Conservation (phyloP, 2,888 invertebrate species). For the Sipunculus nudus region DNA sequence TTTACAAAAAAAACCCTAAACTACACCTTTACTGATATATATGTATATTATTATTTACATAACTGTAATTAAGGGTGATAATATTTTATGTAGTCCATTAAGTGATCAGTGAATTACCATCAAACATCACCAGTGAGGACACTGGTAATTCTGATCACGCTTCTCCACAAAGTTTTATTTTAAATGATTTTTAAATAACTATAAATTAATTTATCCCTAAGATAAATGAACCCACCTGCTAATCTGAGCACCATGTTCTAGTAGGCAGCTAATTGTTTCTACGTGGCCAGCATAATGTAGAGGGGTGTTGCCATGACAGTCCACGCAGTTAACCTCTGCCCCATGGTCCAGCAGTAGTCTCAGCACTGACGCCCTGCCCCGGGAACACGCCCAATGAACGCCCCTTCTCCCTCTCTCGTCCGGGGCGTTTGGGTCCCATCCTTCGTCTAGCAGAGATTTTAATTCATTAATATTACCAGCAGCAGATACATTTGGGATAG, state of each 20-base stretch:
- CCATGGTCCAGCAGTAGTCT: slow-evolving; percentile 34
- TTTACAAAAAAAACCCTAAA: too few species aligned
- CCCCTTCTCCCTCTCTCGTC: slow-evolving; percentile 12
- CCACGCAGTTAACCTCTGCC: slow-evolving; percentile 36
- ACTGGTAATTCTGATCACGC: too few species aligned
- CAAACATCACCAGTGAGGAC: too few species aligned
- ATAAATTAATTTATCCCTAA: too few species aligned
- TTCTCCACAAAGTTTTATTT: too few species aligned
- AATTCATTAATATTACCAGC: background rate
- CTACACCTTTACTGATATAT: too few species aligned
- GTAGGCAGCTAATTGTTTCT: slow-evolving; percentile 39
- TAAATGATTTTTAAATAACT: too few species aligned
- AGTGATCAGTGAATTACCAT: too few species aligned
- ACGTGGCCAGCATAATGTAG: slow-evolving; percentile 48
- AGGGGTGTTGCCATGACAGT: slow-evolving; percentile 45
- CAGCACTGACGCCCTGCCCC: slow-evolving; percentile 37
- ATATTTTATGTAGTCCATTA: too few species aligned
- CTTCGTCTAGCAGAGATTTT: background rate
- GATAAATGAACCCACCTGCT: slow-evolving; percentile 39
- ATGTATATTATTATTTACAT: too few species aligned
- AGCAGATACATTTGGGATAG: too few species aligned
- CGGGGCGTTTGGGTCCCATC: background rate
- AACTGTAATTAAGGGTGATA: too few species aligned
- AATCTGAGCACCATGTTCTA: slow-evolving; percentile 39
- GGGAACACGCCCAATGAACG: slow-evolving; percentile 36